phyloP scores from a whole-genome alignment of 2,888 invertebrate genomes.

The Pseudococcus viburni region DNA sequence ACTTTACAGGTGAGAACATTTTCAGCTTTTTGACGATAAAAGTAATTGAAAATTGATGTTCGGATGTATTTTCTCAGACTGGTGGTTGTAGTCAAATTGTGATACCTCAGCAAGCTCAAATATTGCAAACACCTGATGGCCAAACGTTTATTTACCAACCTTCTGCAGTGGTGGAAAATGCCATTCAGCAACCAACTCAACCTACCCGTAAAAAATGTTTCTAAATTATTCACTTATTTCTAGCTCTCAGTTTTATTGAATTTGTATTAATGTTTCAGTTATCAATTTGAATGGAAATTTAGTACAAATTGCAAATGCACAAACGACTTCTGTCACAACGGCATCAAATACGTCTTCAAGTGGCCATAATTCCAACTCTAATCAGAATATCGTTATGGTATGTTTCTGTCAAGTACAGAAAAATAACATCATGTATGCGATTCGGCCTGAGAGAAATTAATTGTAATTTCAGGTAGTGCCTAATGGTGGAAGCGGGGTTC shows the following conservation, averaged over 20 bases:
- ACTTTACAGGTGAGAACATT: conserved; percentile 16
- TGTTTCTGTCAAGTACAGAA: conserved; percentile 69
- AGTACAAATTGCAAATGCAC: conserved; percentile 77
- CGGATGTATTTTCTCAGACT: conserved; percentile 71
- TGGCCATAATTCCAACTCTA: conserved; percentile 73
- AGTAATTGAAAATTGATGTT: not conserved
- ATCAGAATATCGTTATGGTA: conserved; percentile 85
- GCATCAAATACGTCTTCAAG: conserved; percentile 72
- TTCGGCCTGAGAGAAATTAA: not conserved
- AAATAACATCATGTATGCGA: not conserved
- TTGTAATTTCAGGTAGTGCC: conserved; percentile 66
- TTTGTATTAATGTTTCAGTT: conserved; percentile 72
- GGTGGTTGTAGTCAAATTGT: conserved; percentile 74
- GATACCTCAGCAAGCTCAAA: conserved; percentile 81
- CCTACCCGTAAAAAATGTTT: conserved; percentile 73
- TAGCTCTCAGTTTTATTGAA: not conserved
- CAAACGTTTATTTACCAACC: conserved; percentile 94
- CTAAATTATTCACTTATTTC: not conserved
- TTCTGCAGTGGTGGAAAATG: conserved; percentile 68
- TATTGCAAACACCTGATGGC: conserved; percentile 92
- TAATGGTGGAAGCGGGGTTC: conserved; percentile 65
- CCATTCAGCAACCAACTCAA: conserved; percentile 74
- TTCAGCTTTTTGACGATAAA: not conserved
- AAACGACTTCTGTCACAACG: conserved; percentile 72
- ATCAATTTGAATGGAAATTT: conserved; percentile 84